Evolutionary conservation across 2,888 invertebrate genomes (phyloP).

Genomic region (Hoplodrina blanda): DNA sequence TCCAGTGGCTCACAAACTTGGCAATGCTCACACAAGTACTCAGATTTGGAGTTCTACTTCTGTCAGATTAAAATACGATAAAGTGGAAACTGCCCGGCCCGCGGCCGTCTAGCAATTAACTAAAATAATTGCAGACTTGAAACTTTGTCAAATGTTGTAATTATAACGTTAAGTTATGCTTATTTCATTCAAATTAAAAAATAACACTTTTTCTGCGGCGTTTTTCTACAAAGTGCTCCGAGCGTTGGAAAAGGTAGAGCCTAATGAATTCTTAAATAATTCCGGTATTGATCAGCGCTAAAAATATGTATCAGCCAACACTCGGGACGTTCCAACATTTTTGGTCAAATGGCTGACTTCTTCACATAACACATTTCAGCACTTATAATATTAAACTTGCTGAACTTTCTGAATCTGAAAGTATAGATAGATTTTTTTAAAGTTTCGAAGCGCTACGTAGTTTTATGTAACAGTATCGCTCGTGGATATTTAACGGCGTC

Average conservation of each 20-base stretch:
- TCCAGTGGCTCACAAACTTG: slow-evolving; percentile 41
- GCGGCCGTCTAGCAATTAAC: slow-evolving; percentile 50
- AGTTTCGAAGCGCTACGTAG: slow-evolving; percentile 19
- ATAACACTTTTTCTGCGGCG: slow-evolving; percentile 9
- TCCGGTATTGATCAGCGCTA: slow-evolving; percentile 44
- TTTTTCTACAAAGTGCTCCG: slow-evolving; percentile 5
- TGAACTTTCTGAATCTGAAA: slow-evolving; percentile 23
- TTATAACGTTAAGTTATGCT: slow-evolving; percentile 36
- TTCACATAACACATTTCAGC: slow-evolving; percentile 18
- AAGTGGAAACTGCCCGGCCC: slow-evolving; percentile 24
- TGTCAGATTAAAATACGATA: slow-evolving; percentile 51
- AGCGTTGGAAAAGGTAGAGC: slow-evolving; percentile 7
- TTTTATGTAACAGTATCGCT: slow-evolving; percentile 12
- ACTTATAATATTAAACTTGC: slow-evolving; percentile 29
- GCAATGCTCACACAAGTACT: slow-evolving; percentile 41
- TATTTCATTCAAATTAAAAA: slow-evolving; percentile 33
- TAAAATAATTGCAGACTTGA: slow-evolving; percentile 51
- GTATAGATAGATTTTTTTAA: slow-evolving; percentile 29
- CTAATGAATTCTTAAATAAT: slow-evolving; percentile 48
- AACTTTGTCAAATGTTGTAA: slow-evolving; percentile 50
- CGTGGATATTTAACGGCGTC: slow-evolving; percentile 42
- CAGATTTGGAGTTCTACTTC: slow-evolving; percentile 47
- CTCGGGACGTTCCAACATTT: slow-evolving; percentile 22
- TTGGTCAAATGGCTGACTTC: slow-evolving; percentile 30
- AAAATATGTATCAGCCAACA: slow-evolving; percentile 40